Evolutionary conservation across 2,888 invertebrate species (phyloP).

Genomic region (Chaetogeoica ovagalla): DNA sequence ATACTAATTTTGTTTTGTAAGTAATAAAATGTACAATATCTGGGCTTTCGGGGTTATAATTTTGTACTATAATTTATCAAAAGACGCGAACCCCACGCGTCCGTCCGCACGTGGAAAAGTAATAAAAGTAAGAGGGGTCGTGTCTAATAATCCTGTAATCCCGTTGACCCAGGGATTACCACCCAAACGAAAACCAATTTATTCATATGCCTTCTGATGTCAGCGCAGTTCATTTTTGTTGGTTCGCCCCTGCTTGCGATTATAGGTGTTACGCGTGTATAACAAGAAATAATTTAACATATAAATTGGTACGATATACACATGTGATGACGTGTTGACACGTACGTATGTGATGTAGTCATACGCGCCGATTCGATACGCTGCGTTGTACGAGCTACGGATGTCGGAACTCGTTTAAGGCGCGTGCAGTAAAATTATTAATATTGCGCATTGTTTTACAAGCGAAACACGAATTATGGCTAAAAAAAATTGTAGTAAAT

Average conservation of each 20-base stretch:
- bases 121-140: slow-evolving; percentile 48
- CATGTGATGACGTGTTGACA: not conserved
- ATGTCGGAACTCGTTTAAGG: no score
- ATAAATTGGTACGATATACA: slow-evolving; percentile 24
- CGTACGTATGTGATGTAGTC: not conserved
- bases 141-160: slow-evolving; percentile 52
- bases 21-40: slow-evolving; percentile 49
- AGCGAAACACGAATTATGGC: no score
- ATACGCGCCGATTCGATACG: no score
- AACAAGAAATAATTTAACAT: slow-evolving; percentile 39
- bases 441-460: no score
- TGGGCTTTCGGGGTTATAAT: slow-evolving; percentile 45
- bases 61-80: slow-evolving; percentile 50
- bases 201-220: slow-evolving; percentile 52
- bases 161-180: slow-evolving; percentile 51
- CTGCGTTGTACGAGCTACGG: no score
- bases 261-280: slow-evolving; percentile 10
- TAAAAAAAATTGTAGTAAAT: no score
- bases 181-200: slow-evolving; percentile 52
- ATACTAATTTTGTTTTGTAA: slow-evolving; percentile 44
- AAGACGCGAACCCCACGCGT: slow-evolving; percentile 21
- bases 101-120: slow-evolving; percentile 36
- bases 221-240: slow-evolving; percentile 44
- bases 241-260: slow-evolving; percentile 30
- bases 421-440: no score